Base-by-base conservation (phyloP, 2,888 invertebrate genomes). In the Hedychridium roseum region DNA sequence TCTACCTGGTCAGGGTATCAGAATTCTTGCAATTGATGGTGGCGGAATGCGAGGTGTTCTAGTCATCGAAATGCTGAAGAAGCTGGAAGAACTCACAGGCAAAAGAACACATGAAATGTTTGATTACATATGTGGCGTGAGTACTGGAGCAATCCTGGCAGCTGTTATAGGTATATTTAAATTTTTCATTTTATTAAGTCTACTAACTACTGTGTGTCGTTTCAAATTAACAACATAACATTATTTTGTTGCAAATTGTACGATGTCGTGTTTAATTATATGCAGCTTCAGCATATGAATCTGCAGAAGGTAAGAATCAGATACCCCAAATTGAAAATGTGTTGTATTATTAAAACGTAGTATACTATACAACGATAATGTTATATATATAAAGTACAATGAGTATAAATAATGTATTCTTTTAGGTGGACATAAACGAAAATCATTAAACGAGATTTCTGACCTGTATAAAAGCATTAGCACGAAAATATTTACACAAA, bases 41-140 rank as follows among this genome's bases (percentile, higher is more conserved):
- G 95, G 96, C 31, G 95, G 95, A 36, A 88, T 92, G 51, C 84
- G 94, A 51, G 94, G 94, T n/a, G 82, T 95, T 53, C 83, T 94
- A 54, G 91, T 92, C 2, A 85, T 96, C 52, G 90, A 93, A 79
- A 86, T 94, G 76, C 79, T 96, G 57, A 85, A 87, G 39, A 87
- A 88, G 63, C 78, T 96, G 27, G 94, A 96, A 79, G 82, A 84
- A 54, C 76, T 88, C 14, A 87, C 89, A 1, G 88, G 88, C 0
- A 82, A 82, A 56, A 82, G 78, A 49, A 85, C 93, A 7, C 82
- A 88, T 70, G 87, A 94, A 68, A 81, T 94, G 78, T 96, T 96
- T 80, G 96, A 96, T 80, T 88, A 89, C 67, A 87, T 95, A 73
- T 86, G 91, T 73, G 92, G 92, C 9, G 92, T 92, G 20, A 90